Evolutionary conservation across 2,113 vertebrate genomes (phyloP).

Genomic region (Amia ocellicauda): DNA sequence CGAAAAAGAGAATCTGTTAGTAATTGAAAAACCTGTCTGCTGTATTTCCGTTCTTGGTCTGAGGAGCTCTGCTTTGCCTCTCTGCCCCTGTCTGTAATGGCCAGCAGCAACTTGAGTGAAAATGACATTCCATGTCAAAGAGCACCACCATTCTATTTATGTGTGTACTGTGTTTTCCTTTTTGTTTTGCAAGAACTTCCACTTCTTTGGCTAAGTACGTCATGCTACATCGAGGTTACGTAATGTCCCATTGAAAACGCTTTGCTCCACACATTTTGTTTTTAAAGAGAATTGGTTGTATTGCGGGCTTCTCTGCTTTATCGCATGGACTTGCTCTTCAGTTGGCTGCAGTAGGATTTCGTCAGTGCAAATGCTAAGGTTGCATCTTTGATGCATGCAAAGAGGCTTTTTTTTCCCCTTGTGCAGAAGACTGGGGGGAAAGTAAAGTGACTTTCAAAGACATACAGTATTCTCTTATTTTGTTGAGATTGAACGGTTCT

Average conservation of each 20-base stretch:
- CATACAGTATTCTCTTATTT: no score
- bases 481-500: no score
- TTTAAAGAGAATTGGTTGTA: constrained; percentile 35
- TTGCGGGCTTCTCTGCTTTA: constrained; percentile 9
- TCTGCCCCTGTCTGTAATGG: constrained; percentile 32
- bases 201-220: constrained; percentile 54
- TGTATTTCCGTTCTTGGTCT: constrained; percentile 7
- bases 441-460: no score
- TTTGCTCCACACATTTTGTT: constrained; percentile 51
- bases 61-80: constrained; percentile 34
- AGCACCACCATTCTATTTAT: constrained; percentile 50
- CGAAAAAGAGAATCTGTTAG: not conserved
- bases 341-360: no score
- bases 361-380: no score
- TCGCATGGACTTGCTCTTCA: constrained; percentile 11
- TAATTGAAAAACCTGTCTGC: not conserved
- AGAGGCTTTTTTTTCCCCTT: no score
- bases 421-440: no score
- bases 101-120: constrained; percentile 7
- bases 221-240: constrained; percentile 37
- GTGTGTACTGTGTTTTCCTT: constrained; percentile 50
- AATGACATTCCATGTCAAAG: constrained; percentile 38
- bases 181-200: constrained; percentile 54
- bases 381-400: no score
- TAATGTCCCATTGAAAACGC: constrained; percentile 39